Evolutionary conservation across 1,140 invertebrate genomes (phyloP).

Genomic region (Drosophila triauraria): DNA sequence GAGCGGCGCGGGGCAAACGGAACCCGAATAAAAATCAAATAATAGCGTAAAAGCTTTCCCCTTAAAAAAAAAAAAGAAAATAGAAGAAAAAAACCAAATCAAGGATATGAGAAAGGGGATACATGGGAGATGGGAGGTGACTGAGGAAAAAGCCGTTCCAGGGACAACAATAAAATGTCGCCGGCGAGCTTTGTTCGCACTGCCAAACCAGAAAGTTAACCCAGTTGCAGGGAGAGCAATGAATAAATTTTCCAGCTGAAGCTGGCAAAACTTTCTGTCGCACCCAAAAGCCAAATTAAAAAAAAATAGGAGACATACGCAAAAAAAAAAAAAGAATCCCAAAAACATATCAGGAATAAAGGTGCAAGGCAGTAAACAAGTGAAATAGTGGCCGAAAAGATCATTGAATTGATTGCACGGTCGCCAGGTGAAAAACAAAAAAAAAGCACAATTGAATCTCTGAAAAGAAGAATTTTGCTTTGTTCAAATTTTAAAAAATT

Average conservation of each 20-base stretch:
- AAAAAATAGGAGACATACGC: constrained; percentile 10
- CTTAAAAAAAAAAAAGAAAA: constrained; percentile 13
- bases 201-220: constrained; percentile 60
- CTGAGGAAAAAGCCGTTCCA: constrained; percentile 7
- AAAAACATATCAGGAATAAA: background rate
- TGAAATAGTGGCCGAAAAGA: background rate
- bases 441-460: too few relatives aligned
- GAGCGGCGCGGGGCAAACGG: constrained; percentile 30
- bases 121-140: constrained; percentile 1
- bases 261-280: constrained; percentile 26
- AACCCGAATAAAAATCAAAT: constrained; percentile 79
- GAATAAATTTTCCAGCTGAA: constrained; percentile 52
- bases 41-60: constrained; percentile 67
- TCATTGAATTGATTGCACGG: too few relatives aligned
- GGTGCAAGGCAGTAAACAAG: background rate
- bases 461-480: too few relatives aligned
- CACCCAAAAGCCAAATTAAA: constrained; percentile 28
- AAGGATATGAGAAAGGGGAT: constrained; percentile 1
- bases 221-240: constrained; percentile 60
- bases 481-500: too few relatives aligned
- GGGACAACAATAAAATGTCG: constrained; percentile 53
- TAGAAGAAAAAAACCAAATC: background rate
- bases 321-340: background rate
- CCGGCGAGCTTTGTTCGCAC: constrained; percentile 38
- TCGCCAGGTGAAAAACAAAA: too few relatives aligned